These are phyloP conservation scores for Caenorhabditis brenneri DNA, from an alignment of 1,140 invertebrate species.

Conservation along the genomic window DNA sequence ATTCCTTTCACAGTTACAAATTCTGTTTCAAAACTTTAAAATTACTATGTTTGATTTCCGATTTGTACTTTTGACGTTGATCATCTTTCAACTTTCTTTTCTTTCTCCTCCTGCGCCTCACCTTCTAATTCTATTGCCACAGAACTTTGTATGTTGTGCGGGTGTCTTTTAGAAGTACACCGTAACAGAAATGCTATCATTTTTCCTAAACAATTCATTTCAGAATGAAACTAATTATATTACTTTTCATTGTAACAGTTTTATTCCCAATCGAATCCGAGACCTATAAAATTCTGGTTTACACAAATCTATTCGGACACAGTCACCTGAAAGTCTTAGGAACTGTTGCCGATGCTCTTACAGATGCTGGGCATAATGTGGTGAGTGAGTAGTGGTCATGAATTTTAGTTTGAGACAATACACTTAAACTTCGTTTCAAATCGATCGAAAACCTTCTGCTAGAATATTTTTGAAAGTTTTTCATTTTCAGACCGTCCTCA, in stretches of 20 bases:
- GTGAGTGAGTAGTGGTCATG: too few relatives aligned
- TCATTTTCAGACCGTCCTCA: neutral
- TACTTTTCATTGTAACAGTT: neutral
- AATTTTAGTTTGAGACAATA: too few relatives aligned
- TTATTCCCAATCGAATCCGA: neutral
- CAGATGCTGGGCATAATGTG: conserved; percentile 21
- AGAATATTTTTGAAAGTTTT: neutral
- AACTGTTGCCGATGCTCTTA: neutral
- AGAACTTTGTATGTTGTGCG: neutral
- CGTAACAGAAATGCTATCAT: neutral
- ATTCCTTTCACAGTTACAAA: too few relatives aligned
- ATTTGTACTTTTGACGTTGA: neutral
- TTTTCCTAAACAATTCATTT: neutral
- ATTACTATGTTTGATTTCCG: neutral
- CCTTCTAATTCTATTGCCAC: neutral
- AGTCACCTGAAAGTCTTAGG: neutral
- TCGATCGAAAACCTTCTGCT: too few relatives aligned
- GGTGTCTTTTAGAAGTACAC: neutral
- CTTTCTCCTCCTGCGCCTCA: neutral
- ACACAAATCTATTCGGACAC: neutral
- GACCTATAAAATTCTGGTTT: neutral
- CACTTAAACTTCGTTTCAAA: too few relatives aligned
- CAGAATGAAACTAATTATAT: neutral
- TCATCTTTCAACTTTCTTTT: neutral
- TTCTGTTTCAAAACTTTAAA: neutral